Conservation (phyloP, 2,888 invertebrate genomes). For the Cataglyphis altisquamis region DNA sequence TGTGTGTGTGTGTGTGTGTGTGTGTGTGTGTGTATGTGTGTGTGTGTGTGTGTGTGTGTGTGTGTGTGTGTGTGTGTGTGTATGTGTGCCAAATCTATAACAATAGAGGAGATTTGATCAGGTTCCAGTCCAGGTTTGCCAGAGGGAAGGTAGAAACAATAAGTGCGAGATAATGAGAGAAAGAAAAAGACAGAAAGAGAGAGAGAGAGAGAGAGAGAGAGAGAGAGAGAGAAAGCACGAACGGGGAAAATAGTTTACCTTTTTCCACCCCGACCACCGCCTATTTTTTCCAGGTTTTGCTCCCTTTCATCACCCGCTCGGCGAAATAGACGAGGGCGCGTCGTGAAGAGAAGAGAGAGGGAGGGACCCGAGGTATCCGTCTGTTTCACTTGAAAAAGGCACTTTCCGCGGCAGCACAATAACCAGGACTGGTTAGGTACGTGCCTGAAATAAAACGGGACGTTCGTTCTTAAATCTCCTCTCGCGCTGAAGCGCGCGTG, state of each 20-base stretch:
- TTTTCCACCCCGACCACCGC: constrained; percentile 70
- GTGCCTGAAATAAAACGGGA: constrained; percentile 83
- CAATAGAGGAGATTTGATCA: constrained; percentile 5
- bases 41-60: too few relatives aligned
- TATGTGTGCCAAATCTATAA: neutral
- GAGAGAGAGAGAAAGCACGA: constrained; percentile 49
- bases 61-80: too few relatives aligned
- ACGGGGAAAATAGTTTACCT: constrained; percentile 74
- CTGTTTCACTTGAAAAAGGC: constrained; percentile 83
- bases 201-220: neutral
- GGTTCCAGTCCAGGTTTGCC: neutral
- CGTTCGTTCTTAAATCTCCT: constrained; percentile 75
- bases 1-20: too few relatives aligned
- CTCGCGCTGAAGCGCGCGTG: constrained; percentile 59
- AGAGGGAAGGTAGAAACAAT: neutral
- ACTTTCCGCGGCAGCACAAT: constrained; percentile 85
- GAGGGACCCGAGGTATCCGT: constrained; percentile 74
- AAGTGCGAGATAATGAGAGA: constrained; percentile 5
- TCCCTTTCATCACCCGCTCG: constrained; percentile 79
- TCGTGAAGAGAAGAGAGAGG: constrained; percentile 64
- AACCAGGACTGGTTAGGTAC: constrained; percentile 85
- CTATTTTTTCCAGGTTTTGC: constrained; percentile 78
- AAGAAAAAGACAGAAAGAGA: neutral
- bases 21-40: too few relatives aligned
- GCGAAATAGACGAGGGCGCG: constrained; percentile 76